Conservation (phyloP, 2,888 invertebrate species). For the Cetonia aurata region DNA sequence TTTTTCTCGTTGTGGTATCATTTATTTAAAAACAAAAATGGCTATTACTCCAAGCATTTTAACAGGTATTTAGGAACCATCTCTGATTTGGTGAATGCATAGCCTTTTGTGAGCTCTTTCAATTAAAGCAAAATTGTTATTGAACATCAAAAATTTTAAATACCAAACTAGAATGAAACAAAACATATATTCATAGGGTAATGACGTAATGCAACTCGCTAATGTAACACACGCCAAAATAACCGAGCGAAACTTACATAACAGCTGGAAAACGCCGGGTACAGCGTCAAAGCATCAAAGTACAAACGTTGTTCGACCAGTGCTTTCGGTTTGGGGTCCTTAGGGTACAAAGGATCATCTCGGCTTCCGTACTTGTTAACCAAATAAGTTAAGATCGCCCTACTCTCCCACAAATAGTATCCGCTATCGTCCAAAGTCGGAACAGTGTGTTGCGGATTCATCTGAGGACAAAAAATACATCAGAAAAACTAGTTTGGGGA, state of each 20-base stretch:
- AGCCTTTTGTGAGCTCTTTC: neutral
- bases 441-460: constrained; percentile 87
- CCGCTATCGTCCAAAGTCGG: constrained; percentile 89
- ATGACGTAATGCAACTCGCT: neutral
- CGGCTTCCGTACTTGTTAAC: constrained; percentile 84
- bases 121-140: neutral
- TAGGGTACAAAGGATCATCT: constrained; percentile 81
- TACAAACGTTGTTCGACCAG: constrained; percentile 83
- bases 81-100: neutral
- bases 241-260: constrained; percentile 71
- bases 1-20: too few species aligned
- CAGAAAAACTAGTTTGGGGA: neutral
- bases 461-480: constrained; percentile 66
- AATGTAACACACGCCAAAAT: neutral
- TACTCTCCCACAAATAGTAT: constrained; percentile 85
- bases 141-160: neutral
- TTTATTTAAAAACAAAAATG: too few species aligned
- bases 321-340: constrained; percentile 81
- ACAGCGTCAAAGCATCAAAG: constrained; percentile 84
- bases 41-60: too few species aligned
- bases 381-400: constrained; percentile 85
- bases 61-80: neutral
- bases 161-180: neutral
- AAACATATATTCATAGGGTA: neutral
- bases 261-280: constrained; percentile 77